Conservation (phyloP, 2,888 invertebrate genomes). For the Andrena marginata region DNA sequence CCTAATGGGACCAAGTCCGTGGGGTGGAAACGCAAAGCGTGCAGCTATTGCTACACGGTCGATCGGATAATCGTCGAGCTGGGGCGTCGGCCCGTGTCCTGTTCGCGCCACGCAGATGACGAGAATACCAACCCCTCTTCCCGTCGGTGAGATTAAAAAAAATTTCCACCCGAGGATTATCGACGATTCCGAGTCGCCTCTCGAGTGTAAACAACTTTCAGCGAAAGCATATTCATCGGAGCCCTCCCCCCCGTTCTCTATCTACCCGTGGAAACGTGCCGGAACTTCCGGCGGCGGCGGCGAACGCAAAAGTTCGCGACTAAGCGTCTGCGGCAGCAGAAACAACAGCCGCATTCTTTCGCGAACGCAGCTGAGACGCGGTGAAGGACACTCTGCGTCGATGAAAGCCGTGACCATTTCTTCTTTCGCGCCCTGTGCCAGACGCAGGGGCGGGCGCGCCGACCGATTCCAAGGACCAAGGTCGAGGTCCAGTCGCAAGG, state of each 20-base stretch:
- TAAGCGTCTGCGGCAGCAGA: not conserved
- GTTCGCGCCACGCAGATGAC: constrained; percentile 19
- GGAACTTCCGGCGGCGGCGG: constrained; percentile 29
- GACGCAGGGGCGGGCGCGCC: constrained; percentile 65
- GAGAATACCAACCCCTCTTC: constrained; percentile 31
- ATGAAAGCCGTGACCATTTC: not conserved
- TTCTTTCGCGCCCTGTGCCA: constrained; percentile 24
- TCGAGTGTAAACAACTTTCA: not conserved
- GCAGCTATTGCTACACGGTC: constrained; percentile 56
- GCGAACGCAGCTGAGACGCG: not conserved
- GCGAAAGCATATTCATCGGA: not conserved
- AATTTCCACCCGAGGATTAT: not conserved
- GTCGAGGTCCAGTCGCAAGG: constrained; percentile 78
- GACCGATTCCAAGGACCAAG: constrained; percentile 78
- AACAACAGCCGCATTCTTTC: not conserved
- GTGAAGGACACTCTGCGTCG: too few species aligned
- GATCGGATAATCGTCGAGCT: constrained; percentile 60
- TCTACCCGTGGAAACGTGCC: not conserved
- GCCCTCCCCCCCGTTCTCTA: not conserved
- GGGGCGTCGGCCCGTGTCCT: constrained; percentile 66
- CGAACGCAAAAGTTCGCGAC: not conserved
- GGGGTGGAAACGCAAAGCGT: constrained; percentile 46
- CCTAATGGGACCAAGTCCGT: constrained; percentile 33
- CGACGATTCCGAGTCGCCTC: not conserved
- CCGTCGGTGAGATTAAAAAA: constrained; percentile 15